Evolutionary conservation across 2,113 vertebrate species (phyloP).

Genomic region (Diphyllodes magnificus): DNA sequence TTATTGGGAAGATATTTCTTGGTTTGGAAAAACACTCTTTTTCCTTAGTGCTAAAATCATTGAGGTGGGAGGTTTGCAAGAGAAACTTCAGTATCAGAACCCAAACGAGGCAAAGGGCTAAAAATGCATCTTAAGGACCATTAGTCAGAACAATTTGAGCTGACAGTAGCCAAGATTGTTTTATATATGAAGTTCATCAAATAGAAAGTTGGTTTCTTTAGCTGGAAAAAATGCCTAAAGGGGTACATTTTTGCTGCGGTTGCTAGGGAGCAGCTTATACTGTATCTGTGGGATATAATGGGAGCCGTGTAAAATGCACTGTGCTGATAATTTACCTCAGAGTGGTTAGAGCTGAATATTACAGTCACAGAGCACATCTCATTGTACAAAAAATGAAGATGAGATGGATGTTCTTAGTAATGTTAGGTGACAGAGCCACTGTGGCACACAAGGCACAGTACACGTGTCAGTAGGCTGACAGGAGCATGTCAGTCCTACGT

Average conservation of each 20-base stretch:
- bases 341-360: background rate
- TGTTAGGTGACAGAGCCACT: background rate
- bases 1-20: background rate
- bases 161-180: background rate
- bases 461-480: background rate
- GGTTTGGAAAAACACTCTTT: background rate
- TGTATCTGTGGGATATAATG: background rate
- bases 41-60: background rate
- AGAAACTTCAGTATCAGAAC: background rate
- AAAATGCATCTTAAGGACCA: conserved; percentile 27
- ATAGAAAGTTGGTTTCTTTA: background rate
- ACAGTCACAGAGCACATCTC: background rate
- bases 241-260: background rate
- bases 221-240: background rate
- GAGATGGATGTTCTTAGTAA: conserved; percentile 11
- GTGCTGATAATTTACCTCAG: background rate
- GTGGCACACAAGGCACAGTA: background rate
- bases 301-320: background rate
- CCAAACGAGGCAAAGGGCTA: background rate
- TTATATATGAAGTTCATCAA: conserved; percentile 45
- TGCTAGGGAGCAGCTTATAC: conserved; percentile 27
- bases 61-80: background rate
- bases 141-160: conserved; percentile 27
- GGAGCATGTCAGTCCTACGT: background rate
- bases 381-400: background rate